Evolutionary conservation across 2,797 vertebrate genomes (phyloP).

Genomic region (Echeneis naucrates): DNA sequence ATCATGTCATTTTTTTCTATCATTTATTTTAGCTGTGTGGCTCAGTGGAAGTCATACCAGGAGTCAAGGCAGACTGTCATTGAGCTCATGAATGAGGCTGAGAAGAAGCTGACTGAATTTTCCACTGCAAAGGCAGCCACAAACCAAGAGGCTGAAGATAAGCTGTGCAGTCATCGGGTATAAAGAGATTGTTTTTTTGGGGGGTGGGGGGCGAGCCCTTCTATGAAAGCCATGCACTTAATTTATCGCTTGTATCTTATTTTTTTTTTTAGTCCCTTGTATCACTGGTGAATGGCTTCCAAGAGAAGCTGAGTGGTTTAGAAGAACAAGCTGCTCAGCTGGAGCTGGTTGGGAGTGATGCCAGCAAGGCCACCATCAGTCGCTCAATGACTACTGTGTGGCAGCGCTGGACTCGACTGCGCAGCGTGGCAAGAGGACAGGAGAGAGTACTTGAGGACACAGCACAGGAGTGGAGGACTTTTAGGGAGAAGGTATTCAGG

Average conservation of each 20-base stretch:
- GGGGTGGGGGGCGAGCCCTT: rapidly evolving
- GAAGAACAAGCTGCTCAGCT: conserved; percentile 89
- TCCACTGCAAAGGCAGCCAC: conserved; percentile 89
- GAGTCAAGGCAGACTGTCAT: conserved; percentile 90
- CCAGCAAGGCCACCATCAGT: conserved; percentile 91
- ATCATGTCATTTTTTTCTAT: background rate
- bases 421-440: conserved; percentile 90
- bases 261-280: conserved; percentile 85
- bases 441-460: conserved; percentile 92
- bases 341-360: conserved; percentile 89
- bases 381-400: conserved; percentile 93
- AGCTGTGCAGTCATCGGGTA: conserved; percentile 90
- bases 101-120: conserved; percentile 93
- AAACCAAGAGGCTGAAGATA: conserved; percentile 88
- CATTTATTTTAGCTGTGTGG: conserved; percentile 83
- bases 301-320: conserved; percentile 89
- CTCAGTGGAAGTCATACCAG: conserved; percentile 92
- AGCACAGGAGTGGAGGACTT: conserved; percentile 88
- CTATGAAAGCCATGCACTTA: background rate
- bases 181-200: too few relatives aligned
- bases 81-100: conserved; percentile 92
- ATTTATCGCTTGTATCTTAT: background rate
- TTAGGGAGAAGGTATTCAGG: conserved; percentile 87
- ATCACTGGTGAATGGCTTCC: conserved; percentile 89
- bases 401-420: conserved; percentile 94